Base-by-base conservation (phyloP, 2,888 invertebrate species). In the Bellardia bayeri region DNA sequence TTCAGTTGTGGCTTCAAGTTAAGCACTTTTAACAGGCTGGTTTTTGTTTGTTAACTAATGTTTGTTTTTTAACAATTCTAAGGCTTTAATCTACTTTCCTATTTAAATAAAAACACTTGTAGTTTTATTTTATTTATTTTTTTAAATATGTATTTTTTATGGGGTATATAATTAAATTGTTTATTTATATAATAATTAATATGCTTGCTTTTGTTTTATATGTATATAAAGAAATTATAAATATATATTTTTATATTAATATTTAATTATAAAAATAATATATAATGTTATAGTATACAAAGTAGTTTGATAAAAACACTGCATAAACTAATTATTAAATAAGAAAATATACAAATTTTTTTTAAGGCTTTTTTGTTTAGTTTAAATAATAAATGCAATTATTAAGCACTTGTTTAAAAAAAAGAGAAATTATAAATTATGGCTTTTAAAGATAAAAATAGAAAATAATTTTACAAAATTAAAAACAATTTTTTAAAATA, bases 311-410 rank as follows among this genome's bases (percentile, higher is more conserved):
- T 49, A 84, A 71, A 82, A 63, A 75, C 51, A 68, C 30, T 78
- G 16, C 63, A 66, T 58, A 76, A 83, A 83, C 71, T 68, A 49
- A 42, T 42, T 30, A 33, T 71, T 56, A 81, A 82, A 66, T 75
- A 49, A 37, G 68, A 87, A 63, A 83, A 76, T 82, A 84, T 87
- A 79, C 84, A 87, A 79, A 85, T 68, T 68, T 69, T 63, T 51
- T 64, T 68, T 68, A 45, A 40, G 33, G n/a, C 45, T 61, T 78
- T 63, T n/a, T 80, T 71, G 14, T 78, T 51, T 69, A 45, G 80
- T 61, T 56, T 68, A 61, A 49, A 71, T 78, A 78, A 78, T 85
- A 87, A 85, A 88, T 88, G 85, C 85, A 88, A 80, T 82, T 63
- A 78, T 85, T 72, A 83, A 86, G 86, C 86, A 86, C 88, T 76